A percentile compares a stretch with the other conserved stretches of the same genome.
These are phyloP conservation scores for Acromyrmex heyeri DNA, from an alignment of 1,140 invertebrate species.

Conservation along the genomic window DNA sequence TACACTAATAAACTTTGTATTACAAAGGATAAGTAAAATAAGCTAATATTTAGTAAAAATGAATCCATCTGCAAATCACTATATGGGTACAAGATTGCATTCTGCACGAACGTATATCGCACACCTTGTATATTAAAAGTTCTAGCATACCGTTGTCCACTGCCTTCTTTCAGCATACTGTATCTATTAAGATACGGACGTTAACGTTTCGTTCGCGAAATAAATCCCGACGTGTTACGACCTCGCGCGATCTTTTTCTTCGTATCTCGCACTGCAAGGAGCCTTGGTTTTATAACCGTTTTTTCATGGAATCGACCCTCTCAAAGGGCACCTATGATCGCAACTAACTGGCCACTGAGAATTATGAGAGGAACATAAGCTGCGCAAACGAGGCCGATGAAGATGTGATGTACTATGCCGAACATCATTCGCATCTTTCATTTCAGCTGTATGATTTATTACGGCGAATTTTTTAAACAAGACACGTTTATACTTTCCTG, in stretches of 20 bases:
- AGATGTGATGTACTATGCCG: slow-evolving; percentile 43
- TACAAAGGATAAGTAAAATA: too few relatives aligned
- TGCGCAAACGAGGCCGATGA: slow-evolving; percentile 61
- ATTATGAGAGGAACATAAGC: slow-evolving; percentile 57
- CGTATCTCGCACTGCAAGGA: not conserved
- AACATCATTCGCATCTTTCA: slow-evolving; percentile 51
- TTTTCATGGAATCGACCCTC: slow-evolving; percentile 54
- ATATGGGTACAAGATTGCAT: not conserved
- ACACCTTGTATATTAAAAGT: slow-evolving; percentile 29
- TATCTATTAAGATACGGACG: slow-evolving; percentile 49
- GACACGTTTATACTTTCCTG: not conserved
- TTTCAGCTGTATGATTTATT: slow-evolving; percentile 41
- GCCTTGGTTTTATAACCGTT: slow-evolving; percentile 49
- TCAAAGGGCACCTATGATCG: slow-evolving; percentile 41
- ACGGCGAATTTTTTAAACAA: not conserved
- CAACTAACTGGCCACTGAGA: slow-evolving; percentile 46
- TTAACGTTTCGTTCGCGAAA: slow-evolving; percentile 52
- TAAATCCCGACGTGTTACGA: slow-evolving; percentile 53
- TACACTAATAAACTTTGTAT: too few relatives aligned
- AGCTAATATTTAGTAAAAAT: not conserved
- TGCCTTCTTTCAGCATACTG: slow-evolving; percentile 43
- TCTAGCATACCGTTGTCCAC: slow-evolving; percentile 22
- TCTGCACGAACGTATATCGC: not conserved
- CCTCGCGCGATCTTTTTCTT: slow-evolving; percentile 18
- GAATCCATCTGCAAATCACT: not conserved